Evolutionary conservation across 2,113 vertebrate genomes (phyloP), one percentile per base, ranked within the genome.

Genomic region (Suncus etruscus): DNA sequence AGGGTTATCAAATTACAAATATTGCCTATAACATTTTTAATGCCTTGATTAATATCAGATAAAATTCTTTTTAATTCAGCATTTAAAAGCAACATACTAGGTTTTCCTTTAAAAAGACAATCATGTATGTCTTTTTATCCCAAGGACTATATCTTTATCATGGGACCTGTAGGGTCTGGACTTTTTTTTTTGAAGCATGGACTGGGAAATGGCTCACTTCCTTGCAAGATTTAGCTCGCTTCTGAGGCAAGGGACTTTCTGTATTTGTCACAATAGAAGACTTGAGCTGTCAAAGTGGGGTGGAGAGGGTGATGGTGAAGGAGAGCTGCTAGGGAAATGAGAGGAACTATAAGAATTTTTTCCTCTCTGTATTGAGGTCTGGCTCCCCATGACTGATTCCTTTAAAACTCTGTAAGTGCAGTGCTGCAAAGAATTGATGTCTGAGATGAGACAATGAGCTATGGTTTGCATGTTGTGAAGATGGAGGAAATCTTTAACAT

Each of bases 391-490:
- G 45, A 91, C 88, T 89, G 77, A 75, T 90, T 95, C 63, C 92
- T 77, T 93, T 84, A 78, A 95, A 73, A 89, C 66, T 95, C 94
- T 95, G 61, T 27, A 25, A 66, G 82, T 94, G 90, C 92, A 96
- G 89, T 81, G 83, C 76, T 76, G 92, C 48, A 88, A 93, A 94
- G 91, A 87, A 95, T 93, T 93, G 82, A 91, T 96, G 92, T 89
- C 83, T 92, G 58, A 91, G 69, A 86, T 79, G 95, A 95, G 95
- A 97, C 96, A 97, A 97, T 97, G 94, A 97, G 94, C 94, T 85
- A 86, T 96, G 94, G 80, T 95, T 97, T 97, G 90, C 86, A 74
- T 96, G 92, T 94, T 96, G 66, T 96, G 95, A 97, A 96, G 96
- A 94, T 95, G 96, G 96, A 97, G 94, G 94, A 96, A 96, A 77